phyloP scores from a whole-genome alignment of 37 sponge, comb jelly and placozoan species.

The Petrosia ficiformis region DNA sequence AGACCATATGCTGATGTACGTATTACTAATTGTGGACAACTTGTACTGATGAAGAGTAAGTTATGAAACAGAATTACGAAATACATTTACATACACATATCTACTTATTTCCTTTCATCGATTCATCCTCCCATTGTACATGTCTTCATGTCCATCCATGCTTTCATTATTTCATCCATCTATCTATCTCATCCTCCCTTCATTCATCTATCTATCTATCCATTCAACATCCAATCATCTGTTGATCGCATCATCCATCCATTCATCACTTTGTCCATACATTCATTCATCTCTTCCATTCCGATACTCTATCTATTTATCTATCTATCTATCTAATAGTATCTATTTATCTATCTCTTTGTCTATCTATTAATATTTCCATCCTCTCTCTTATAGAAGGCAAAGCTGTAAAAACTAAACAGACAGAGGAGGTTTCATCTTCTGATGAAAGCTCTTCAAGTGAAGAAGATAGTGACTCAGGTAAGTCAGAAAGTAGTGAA shows the following conservation, averaged over 20 bases:
- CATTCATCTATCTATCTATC: too few species aligned
- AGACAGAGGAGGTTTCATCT: too few species aligned
- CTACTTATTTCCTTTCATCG: neutral
- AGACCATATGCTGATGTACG: constrained; percentile 88
- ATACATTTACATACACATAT: neutral
- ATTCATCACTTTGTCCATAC: too few species aligned
- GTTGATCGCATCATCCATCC: too few species aligned
- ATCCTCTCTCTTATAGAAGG: constrained; percentile 5
- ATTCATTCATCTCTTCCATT: too few species aligned
- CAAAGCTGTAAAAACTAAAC: constrained; percentile 24
- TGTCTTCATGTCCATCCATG: neutral
- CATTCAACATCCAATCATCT: too few species aligned
- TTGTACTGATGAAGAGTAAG: constrained; percentile 55
- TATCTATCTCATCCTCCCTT: too few species aligned
- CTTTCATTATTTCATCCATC: too few species aligned
- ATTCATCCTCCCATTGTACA: neutral
- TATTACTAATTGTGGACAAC: constrained; percentile 80
- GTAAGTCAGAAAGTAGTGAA: constrained; percentile 14
- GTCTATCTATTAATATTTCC: too few species aligned
- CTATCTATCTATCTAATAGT: too few species aligned
- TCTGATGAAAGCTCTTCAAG: constrained; percentile 19
- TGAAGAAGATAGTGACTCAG: constrained; percentile 34
- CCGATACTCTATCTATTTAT: too few species aligned
- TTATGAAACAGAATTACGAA: neutral
- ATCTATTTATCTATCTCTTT: too few species aligned